A percentile compares a stretch with the other conserved stretches of the same genome.
phyloP scores from a whole-genome alignment of 2,113 vertebrate species.

The Ictalurus punctatus region DNA sequence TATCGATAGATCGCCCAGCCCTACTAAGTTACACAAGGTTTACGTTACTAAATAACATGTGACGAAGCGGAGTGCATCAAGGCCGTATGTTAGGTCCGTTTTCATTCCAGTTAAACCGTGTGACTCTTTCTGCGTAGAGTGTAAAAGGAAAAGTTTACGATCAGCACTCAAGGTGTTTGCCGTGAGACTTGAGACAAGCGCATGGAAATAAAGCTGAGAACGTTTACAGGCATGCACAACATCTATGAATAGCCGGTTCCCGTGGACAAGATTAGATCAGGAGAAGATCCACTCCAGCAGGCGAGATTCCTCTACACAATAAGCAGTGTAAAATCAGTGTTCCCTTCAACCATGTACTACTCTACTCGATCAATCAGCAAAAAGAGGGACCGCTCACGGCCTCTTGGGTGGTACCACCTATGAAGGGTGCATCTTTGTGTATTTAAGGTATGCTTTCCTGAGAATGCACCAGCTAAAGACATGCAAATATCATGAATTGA shows the following conservation, averaged over 20 bases:
- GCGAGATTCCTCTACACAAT: conserved; percentile 29
- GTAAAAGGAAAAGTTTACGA: neutral
- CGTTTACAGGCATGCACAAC: conserved; percentile 51
- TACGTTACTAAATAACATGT: neutral
- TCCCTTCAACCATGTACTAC: neutral
- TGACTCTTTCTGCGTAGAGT: neutral
- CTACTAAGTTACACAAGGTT: no score
- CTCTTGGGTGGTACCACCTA: neutral
- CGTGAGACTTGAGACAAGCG: neutral
- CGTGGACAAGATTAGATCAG: conserved; percentile 71
- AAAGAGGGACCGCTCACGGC: neutral
- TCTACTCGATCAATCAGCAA: neutral
- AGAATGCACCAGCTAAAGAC: neutral
- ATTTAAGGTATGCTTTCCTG: neutral
- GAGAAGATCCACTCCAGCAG: conserved; percentile 53
- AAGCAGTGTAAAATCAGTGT: neutral
- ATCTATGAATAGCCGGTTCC: conserved; percentile 80
- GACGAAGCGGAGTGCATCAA: neutral
- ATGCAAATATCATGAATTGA: neutral
- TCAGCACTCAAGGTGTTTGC: conserved; percentile 9
- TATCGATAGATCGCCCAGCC: no score
- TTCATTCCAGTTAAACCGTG: neutral
- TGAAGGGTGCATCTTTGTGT: neutral
- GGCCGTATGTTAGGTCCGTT: neutral
- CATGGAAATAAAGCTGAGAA: conserved; percentile 51